phyloP scores from a whole-genome alignment of 2,113 vertebrate genomes.

The Epinephelus fuscoguttatus region DNA sequence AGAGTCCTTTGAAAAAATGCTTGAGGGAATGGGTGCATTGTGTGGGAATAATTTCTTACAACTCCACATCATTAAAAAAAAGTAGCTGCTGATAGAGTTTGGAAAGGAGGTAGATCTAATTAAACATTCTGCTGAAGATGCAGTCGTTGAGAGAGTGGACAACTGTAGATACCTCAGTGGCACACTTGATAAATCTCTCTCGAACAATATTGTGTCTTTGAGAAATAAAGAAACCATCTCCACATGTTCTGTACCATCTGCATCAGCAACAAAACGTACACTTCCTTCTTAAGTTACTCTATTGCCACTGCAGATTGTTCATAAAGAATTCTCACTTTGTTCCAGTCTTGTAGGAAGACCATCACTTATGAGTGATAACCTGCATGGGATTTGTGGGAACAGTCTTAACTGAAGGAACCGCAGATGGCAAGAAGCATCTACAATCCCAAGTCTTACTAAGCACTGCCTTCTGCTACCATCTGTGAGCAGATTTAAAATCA shows the following conservation, averaged over 20 bases:
- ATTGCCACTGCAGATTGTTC: neutral
- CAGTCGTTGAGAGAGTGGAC: slow-evolving; percentile 3
- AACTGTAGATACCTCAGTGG: neutral
- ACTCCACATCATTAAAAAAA: slow-evolving; percentile 21
- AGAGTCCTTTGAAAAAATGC: slow-evolving; percentile 7
- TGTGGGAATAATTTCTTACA: slow-evolving; percentile 26
- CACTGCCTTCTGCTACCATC: slow-evolving; percentile 57
- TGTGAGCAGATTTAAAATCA: slow-evolving; percentile 39
- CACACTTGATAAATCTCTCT: slow-evolving; percentile 3
- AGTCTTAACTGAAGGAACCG: slow-evolving; percentile 10
- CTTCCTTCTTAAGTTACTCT: neutral
- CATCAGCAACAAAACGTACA: neutral
- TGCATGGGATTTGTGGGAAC: neutral
- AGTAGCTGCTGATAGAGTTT: slow-evolving; percentile 25
- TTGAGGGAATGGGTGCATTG: slow-evolving; percentile 9
- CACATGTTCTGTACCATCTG: neutral
- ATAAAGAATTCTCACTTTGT: neutral
- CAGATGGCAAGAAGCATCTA: slow-evolving; percentile 39
- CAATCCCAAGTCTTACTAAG: slow-evolving; percentile 33
- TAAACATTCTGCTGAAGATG: slow-evolving; percentile 38
- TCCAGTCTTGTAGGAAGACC: neutral
- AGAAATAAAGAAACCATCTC: neutral
- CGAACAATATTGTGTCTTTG: neutral
- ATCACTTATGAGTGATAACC: neutral
- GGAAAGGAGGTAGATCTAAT: slow-evolving; percentile 12